Conservation (phyloP, 2,113 vertebrate genomes). For the Pipra filicauda region DNA sequence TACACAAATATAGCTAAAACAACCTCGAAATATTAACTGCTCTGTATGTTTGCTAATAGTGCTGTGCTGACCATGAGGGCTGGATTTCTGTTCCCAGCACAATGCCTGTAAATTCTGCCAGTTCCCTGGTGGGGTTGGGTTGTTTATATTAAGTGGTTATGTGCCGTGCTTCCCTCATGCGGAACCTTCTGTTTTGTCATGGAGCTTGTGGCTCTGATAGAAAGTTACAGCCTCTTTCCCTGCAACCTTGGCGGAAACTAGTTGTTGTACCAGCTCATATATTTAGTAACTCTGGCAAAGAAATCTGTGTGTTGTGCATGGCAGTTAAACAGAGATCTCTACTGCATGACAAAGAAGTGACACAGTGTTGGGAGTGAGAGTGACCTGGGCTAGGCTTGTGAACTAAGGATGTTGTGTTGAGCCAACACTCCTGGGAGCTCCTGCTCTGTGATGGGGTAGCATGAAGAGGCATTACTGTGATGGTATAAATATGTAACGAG, state of each 20-base stretch:
- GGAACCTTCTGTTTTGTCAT: not conserved
- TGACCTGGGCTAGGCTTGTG: not conserved
- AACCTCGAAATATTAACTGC: conserved; percentile 25
- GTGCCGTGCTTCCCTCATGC: not conserved
- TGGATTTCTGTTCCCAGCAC: not conserved
- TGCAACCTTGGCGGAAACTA: not conserved
- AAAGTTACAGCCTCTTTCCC: not conserved
- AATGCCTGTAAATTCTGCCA: not conserved
- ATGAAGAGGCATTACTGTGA: not conserved
- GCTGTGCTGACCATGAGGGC: not conserved
- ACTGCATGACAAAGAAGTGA: not conserved
- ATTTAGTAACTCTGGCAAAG: conserved; percentile 8
- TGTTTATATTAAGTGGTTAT: not conserved
- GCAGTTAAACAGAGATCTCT: not conserved
- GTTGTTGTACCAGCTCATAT: not conserved
- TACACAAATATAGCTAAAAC: conserved; percentile 10
- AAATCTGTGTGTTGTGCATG: not conserved
- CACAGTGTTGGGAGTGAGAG: not conserved
- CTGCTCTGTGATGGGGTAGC: not conserved
- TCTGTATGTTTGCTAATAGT: not conserved
- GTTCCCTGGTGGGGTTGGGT: fast-evolving
- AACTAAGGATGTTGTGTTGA: not conserved
- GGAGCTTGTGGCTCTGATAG: not conserved
- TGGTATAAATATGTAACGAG: not conserved
- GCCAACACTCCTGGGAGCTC: not conserved